These are phyloP conservation scores for Acanthococcus lagerstroemiae DNA, from an alignment of 2,888 invertebrate genomes.

Conservation along the genomic window DNA sequence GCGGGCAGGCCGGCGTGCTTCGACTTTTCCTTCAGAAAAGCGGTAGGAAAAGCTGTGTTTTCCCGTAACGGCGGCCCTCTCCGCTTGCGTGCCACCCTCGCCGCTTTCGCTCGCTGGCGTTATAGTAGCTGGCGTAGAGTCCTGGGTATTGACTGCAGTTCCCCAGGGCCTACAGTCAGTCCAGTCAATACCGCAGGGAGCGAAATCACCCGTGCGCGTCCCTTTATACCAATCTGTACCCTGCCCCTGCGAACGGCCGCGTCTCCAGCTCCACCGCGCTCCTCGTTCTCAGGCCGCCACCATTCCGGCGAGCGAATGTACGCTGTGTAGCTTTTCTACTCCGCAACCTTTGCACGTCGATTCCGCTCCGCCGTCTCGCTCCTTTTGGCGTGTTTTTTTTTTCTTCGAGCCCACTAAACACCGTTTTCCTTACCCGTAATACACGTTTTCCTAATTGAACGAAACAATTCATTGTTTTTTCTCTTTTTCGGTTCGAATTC, in stretches of 20 bases:
- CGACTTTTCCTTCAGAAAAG: too few species aligned
- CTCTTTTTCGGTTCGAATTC: too few species aligned
- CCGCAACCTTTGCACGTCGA: background rate
- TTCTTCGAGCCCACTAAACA: slow-evolving; percentile 9
- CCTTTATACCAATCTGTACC: slow-evolving; percentile 31
- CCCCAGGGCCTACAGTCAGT: slow-evolving; percentile 43
- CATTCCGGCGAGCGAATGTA: background rate
- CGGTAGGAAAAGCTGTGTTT: too few species aligned
- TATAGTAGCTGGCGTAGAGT: slow-evolving; percentile 19
- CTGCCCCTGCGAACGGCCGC: background rate
- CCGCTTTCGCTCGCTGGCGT: too few species aligned
- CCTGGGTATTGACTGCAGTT: slow-evolving; percentile 44
- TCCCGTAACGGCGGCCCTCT: too few species aligned
- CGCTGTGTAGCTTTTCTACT: background rate
- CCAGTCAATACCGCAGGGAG: slow-evolving; percentile 49
- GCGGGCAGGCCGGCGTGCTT: too few species aligned
- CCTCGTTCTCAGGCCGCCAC: background rate
- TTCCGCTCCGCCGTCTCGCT: background rate
- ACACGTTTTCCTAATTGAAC: slow-evolving; percentile 30
- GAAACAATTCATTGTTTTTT: too few species aligned
- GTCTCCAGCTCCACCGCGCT: background rate
- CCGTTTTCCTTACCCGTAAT: slow-evolving; percentile 10
- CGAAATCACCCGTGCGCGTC: slow-evolving; percentile 32
- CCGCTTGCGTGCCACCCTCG: too few species aligned
- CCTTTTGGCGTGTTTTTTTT: background rate